A percentile compares a stretch with the other conserved stretches of the same genome.
Evolutionary conservation across 2,797 vertebrate species (phyloP).

Genomic region (Chanos chanos): DNA sequence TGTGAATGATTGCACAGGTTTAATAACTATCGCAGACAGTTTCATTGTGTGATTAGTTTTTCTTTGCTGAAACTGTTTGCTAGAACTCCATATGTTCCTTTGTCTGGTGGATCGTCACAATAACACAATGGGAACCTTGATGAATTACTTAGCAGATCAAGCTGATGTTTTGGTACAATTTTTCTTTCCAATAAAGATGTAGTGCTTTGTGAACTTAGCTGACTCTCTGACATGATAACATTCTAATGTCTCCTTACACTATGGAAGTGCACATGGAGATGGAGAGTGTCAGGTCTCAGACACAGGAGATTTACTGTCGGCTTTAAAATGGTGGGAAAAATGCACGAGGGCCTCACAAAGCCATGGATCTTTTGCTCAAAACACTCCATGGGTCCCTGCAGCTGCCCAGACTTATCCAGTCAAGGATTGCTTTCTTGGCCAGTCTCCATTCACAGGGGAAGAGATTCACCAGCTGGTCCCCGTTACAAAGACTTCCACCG

Average conservation of each 20-base stretch:
- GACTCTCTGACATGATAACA: not conserved
- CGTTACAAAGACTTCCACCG: conserved; percentile 31
- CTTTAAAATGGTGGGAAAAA: not conserved
- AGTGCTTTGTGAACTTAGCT: conserved; percentile 23
- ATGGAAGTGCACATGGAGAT: not conserved
- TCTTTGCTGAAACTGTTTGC: not conserved
- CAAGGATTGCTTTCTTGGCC: conserved; percentile 22
- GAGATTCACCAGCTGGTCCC: conserved; percentile 26
- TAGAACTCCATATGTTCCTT: conserved; percentile 14
- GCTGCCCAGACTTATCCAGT: conserved; percentile 19
- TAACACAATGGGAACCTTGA: conserved; percentile 18
- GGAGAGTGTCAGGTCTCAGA: not conserved
- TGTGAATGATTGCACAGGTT: too few relatives aligned
- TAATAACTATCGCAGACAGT: too few relatives aligned
- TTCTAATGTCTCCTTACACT: not conserved
- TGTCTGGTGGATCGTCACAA: not conserved
- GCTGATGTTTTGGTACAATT: conserved; percentile 21
- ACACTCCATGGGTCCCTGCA: conserved; percentile 2
- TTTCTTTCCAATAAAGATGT: conserved; percentile 4
- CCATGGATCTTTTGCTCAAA: conserved; percentile 9
- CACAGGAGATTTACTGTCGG: conserved; percentile 15
- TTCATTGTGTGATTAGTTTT: not conserved
- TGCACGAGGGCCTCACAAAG: not conserved
- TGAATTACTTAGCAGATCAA: conserved; percentile 22
- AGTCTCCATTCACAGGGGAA: conserved; percentile 13